Evolutionary conservation across 2,888 invertebrate genomes (phyloP), one percentile per base, ranked within the genome.

Genomic region (Lasioglossum zephyrum): DNA sequence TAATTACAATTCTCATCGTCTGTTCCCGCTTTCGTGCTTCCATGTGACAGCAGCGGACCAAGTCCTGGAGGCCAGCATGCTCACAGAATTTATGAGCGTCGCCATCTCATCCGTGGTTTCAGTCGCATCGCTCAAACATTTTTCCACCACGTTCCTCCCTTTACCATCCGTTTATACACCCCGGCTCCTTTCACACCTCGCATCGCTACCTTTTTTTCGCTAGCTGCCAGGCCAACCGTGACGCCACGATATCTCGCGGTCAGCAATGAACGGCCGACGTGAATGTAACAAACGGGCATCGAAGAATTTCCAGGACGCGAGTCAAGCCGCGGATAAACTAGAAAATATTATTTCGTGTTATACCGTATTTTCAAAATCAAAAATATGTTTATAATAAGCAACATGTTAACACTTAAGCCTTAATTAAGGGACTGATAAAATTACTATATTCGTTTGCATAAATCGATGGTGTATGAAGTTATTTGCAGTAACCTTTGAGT

Each of bases 1-100:
- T 93, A 92, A 93, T 92, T 91, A 91, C 88, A 89, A 90, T 87
- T 72, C 81, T 72, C 72, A 76, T 75, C 83, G 57, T 39, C 1
- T 8, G n/a, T 9, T 16, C 31, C 41, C 18, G 36, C 18, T 0
- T 8, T 18, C 74, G 39, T 63, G 16, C 22, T 11, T 57, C 26
- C 49, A 39, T 18, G 53, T 76, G 63, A 69, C 77, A 53, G 66
- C 57, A 77, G 84, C 85, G 73, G 2, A 2, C 53, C 81, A 81
- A 77, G 84, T 85, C 74, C 31, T 36, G 81, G 70, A 66, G 75
- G 22, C 57, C 57, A 60, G 31, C 85, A 22, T 49, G 31, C 63
- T 57, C 36, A 39, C 60, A 74, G 79, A 87, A 92, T 92, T 92
- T 91, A 88, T 90, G 92, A 91, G 79, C 31, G 18, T n/a, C 66